These are phyloP conservation scores for Rotaria macrura DNA, from an alignment of 2,888 invertebrate species.

Conservation along the genomic window DNA sequence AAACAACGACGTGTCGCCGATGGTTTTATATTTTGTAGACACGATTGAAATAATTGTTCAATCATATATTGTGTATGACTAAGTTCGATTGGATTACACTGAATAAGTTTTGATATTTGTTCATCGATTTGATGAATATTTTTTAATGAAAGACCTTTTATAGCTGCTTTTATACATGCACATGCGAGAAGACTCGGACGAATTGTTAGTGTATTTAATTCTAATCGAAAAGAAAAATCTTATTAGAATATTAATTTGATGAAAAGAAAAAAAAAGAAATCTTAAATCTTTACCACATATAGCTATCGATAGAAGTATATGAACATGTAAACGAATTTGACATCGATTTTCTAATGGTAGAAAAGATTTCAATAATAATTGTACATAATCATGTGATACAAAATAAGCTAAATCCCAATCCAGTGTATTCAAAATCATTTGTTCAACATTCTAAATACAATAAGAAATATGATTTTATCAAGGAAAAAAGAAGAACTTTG, in stretches of 20 bases:
- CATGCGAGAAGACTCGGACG: background rate
- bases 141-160: background rate
- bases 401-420: slow-evolving; percentile 13
- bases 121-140: background rate
- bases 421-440: background rate
- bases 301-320: background rate
- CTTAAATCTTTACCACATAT: background rate
- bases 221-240: background rate
- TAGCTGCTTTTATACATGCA: background rate
- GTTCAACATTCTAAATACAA: background rate
- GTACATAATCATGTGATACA: background rate
- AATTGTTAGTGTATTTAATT: background rate
- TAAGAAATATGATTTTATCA: background rate
- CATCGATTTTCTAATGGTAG: background rate
- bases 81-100: background rate
- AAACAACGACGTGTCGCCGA: background rate
- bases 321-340: background rate
- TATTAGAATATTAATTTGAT: background rate
- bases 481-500: too few species aligned
- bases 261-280: background rate
- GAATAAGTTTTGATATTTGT: background rate
- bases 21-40: background rate
- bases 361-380: background rate
- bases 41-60: background rate
- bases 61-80: background rate